Base-by-base conservation (phyloP, 2,113 vertebrate species). In the Brienomyrus brachyistius region DNA sequence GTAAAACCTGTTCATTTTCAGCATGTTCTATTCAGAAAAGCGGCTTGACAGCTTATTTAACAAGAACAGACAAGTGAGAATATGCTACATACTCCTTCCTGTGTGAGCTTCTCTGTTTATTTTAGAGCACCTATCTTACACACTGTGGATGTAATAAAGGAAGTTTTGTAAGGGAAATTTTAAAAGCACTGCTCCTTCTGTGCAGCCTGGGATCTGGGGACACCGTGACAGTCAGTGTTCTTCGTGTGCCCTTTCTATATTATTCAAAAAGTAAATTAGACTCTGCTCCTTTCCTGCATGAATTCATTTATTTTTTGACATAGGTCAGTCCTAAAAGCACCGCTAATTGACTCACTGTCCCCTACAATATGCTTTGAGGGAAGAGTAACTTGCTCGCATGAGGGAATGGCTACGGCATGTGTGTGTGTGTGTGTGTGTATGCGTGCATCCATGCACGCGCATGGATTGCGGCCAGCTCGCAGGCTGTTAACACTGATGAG, bases 361-460 rank as follows among this genome's bases (percentile, higher is more conserved):
- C 50, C 27, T 2, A 86, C 50, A 86, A 87, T 52, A 35, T 87
- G 82, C 31, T 87, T 54, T 35, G 51, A 54, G 51, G 23, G 31
- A 35, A 87, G 51, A 87, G 85, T 40, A 27, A 27, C 48, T 54
- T 31, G 50, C 85, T 87, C 13, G 50, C 51, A 40, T 87, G 83
- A 84, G 56, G 35, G 52, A 84, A 50, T 31, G 7, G 86, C 70
- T 86, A 59, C 56, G 47, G 66, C 47, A 40, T 50, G 85, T 62
- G 47, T 88, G 40, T 80, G 62, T 90, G 52, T 56, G 90, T 91
- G 88, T 80, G 80, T 50, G 87, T 66, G 52, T 15, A 45, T 88
- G 56, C 40, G 40, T 40, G 40, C 40, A 40, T 40, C 40, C 40
- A 40, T 40, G 40, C 40, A 40, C 5, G 17, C 4, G 31, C 40